Evolutionary conservation across 2,888 invertebrate genomes (phyloP), one percentile per base, ranked within the genome.

Genomic region (Scaptomyza flava): DNA sequence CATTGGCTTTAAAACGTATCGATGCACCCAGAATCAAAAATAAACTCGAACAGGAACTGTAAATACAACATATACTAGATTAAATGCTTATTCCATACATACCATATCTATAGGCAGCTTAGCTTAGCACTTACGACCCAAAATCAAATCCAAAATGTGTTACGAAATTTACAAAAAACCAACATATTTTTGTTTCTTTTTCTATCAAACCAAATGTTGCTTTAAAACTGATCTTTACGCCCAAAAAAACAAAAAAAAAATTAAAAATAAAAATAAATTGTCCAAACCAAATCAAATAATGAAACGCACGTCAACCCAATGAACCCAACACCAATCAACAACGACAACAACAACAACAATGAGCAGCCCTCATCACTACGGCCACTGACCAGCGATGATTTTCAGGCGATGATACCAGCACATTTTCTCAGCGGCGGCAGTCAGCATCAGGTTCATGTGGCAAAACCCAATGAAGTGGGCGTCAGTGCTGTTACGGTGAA

Each of bases 341-440:
- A 45, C n/a, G 5, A 46, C 71, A 5, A 43, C 48, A 8, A 43
- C 62, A 17, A 17, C 17, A 17, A 17, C 17, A 23, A 38, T 41
- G 62, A 50, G 66, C 79, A 91, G 89, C 82, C 89, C 68, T 79
- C 91, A 79, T 89, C 90, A 71, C 94, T 96, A 93, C 95, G 96
- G 93, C 96, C 97, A 92, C 95, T 97, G 94, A 97, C 97, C 93
- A 97, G 95, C 94, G 97, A 96, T 94, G 97, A 97, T 93, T 97
- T 97, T 94, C 96, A 97, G 95, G 96, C 97, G 93, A 96, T 97
- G 97, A 97, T 97, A 90, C 97, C 97, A 89, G 95, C 96, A 91
- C 97, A 96, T 93, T 97, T 97, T 95, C 95, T 96, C 77, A 94
- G 96, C 96, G 89, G 96, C 96, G 91, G 97, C 96, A 89, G 96